These are phyloP conservation scores for Numenius arquata DNA, from an alignment of 2,113 vertebrate genomes.

Conservation along the genomic window DNA sequence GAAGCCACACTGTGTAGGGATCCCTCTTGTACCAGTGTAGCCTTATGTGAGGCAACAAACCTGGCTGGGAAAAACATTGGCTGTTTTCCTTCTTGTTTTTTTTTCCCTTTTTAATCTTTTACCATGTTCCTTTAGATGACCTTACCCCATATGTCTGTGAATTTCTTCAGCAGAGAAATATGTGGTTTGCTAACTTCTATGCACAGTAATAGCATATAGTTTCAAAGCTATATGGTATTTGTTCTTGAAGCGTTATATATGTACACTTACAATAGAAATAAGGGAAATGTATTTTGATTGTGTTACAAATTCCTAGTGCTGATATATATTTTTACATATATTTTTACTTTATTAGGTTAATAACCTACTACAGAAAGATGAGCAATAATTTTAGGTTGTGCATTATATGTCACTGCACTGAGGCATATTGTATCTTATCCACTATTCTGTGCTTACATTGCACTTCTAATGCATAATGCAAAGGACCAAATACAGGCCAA, in stretches of 20 bases:
- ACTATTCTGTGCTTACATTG: background rate
- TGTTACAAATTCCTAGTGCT: background rate
- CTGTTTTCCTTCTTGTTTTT: background rate
- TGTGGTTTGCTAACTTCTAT: background rate
- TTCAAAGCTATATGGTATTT: background rate
- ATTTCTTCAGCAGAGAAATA: background rate
- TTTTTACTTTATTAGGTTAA: background rate
- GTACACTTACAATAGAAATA: background rate
- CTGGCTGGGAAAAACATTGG: background rate
- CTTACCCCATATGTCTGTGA: background rate
- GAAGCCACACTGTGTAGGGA: background rate
- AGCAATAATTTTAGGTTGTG: background rate
- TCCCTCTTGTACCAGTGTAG: background rate
- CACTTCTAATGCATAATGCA: background rate
- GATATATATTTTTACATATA: background rate
- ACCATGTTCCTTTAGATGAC: background rate
- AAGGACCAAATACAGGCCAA: background rate
- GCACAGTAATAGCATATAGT: background rate
- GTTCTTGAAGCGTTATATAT: background rate
- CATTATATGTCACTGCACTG: background rate
- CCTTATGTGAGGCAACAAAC: background rate
- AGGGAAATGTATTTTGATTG: background rate
- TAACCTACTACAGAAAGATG: background rate
- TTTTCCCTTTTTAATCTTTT: background rate
- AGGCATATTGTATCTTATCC: background rate